Evolutionary conservation across 2,797 vertebrate species (phyloP).

Genomic region (Anguilla anguilla): DNA sequence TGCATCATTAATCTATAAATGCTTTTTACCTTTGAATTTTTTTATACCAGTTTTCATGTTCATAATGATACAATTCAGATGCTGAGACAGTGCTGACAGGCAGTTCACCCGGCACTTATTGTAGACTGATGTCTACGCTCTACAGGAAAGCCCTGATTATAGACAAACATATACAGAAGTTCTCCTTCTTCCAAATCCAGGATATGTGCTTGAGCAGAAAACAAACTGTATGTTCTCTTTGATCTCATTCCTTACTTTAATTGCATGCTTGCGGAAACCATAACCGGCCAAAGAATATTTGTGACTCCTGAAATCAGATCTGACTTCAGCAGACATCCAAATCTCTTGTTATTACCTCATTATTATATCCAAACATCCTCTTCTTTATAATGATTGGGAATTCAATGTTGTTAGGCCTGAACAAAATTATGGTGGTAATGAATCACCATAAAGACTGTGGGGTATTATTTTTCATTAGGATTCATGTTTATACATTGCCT

Average conservation of each 20-base stretch:
- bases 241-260: background rate
- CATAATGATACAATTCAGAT: background rate
- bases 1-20: background rate
- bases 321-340: background rate
- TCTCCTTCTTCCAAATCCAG: background rate
- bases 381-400: background rate
- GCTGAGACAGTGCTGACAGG: background rate
- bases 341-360: background rate
- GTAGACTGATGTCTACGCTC: background rate
- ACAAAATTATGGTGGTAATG: background rate
- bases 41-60: background rate
- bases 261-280: constrained; percentile 5
- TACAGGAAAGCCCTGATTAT: constrained; percentile 13
- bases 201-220: background rate
- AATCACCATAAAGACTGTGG: background rate
- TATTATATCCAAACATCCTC: background rate
- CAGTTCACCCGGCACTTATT: background rate
- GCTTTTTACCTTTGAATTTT: background rate
- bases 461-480: background rate
- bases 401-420: background rate
- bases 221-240: constrained; percentile 1
- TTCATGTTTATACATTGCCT: constrained; percentile 13
- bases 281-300: background rate
- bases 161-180: background rate
- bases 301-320: constrained; percentile 9